Evolutionary conservation across 2,888 invertebrate genomes (phyloP).

Genomic region (Drosophila diplacantha): DNA sequence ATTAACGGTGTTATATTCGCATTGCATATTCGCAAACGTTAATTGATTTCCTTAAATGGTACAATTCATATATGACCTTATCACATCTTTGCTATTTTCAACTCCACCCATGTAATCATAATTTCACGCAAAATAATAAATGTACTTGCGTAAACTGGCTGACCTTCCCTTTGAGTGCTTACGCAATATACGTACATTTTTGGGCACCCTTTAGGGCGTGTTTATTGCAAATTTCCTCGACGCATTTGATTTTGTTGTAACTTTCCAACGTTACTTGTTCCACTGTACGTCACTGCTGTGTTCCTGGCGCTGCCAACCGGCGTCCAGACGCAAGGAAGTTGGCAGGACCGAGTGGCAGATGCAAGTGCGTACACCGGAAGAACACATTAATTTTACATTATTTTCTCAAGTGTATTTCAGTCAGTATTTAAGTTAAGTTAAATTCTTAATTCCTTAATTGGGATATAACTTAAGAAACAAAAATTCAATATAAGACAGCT

Average conservation of each 20-base stretch:
- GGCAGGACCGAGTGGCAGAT: constrained; percentile 9
- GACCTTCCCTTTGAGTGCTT: background rate
- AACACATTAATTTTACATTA: background rate
- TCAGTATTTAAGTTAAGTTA: too few relatives aligned
- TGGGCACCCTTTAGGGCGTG: background rate
- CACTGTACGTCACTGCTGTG: background rate
- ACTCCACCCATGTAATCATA: background rate
- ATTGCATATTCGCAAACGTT: background rate
- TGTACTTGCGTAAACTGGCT: background rate
- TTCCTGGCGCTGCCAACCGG: constrained; percentile 13
- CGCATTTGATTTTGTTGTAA: background rate
- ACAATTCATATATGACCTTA: background rate
- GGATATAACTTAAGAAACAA: background rate
- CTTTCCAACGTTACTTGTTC: background rate
- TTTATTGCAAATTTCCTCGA: background rate
- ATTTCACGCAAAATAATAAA: background rate
- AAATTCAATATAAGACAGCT: too few relatives aligned
- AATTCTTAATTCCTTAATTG: background rate
- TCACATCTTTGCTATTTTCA: background rate
- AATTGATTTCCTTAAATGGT: background rate
- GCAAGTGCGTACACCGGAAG: constrained; percentile 13
- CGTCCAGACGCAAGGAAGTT: constrained; percentile 4
- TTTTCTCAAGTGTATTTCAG: background rate
- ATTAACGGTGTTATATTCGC: too few relatives aligned
- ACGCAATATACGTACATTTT: background rate